Evolutionary conservation across 2,888 invertebrate genomes (phyloP).

Genomic region (Halocaridina rubra): DNA sequence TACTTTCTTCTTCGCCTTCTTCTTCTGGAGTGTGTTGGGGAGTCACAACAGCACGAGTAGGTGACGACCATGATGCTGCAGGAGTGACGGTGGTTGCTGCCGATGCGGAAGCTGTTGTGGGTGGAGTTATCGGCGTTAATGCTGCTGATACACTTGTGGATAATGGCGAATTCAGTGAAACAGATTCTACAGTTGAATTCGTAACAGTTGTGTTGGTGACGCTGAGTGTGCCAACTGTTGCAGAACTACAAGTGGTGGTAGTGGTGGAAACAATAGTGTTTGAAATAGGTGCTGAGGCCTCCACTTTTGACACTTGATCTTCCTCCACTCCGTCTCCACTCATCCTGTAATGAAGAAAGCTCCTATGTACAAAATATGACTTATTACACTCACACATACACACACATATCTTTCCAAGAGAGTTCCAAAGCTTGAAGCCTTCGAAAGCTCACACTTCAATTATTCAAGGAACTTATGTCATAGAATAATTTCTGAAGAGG

Average conservation of each 20-base stretch:
- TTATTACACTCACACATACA: no score
- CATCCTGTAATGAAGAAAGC: conserved; percentile 51
- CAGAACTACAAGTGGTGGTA: background rate
- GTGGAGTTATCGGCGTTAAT: background rate
- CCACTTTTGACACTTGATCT: conserved; percentile 41
- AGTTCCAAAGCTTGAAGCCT: no score
- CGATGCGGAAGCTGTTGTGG: background rate
- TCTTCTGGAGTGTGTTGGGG: background rate
- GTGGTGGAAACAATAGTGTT: conserved; percentile 5
- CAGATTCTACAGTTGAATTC: background rate
- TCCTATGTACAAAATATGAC: no score
- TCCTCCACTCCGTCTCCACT: conserved; percentile 55
- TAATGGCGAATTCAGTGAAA: background rate
- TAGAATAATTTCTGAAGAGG: no score
- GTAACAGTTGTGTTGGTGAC: background rate
- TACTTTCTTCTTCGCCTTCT: conserved; percentile 25
- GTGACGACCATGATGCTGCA: background rate
- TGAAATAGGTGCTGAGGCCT: conserved; percentile 21
- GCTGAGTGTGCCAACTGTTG: background rate
- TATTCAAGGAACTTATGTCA: no score
- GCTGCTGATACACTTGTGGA: background rate
- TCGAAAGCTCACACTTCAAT: no score
- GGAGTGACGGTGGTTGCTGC: conserved; percentile 11
- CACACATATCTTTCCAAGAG: no score
- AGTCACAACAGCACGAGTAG: background rate